phyloP scores from a whole-genome alignment of 1,140 invertebrate species.

The Triops cancriformis region DNA sequence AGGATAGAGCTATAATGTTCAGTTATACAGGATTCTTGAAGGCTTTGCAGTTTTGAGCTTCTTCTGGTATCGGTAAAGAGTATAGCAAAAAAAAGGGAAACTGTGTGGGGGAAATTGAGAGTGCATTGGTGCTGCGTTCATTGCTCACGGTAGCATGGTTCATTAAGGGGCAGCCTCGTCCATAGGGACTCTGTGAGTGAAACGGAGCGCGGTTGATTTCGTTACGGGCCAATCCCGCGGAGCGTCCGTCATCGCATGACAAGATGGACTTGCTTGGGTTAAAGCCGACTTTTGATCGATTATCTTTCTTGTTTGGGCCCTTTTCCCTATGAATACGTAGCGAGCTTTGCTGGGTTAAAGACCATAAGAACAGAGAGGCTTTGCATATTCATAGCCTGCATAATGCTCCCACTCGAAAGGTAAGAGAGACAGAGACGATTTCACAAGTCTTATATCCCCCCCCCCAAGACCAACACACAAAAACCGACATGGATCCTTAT shows the following conservation, averaged over 20 bases:
- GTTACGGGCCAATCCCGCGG: not conserved
- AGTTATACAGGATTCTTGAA: too few relatives aligned
- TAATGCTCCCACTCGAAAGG: not conserved
- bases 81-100: too few relatives aligned
- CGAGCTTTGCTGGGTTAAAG: not conserved
- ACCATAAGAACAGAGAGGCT: not conserved
- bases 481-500: not conserved
- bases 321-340: slow-evolving; percentile 7
- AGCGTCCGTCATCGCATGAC: slow-evolving; percentile 12
- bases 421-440: not conserved
- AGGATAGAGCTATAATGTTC: too few relatives aligned
- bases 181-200: not conserved
- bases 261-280: not conserved
- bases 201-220: slow-evolving; percentile 5
- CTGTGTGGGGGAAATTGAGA: not conserved
- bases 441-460: not conserved
- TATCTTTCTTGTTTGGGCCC: not conserved
- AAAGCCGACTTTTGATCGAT: slow-evolving; percentile 13
- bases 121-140: not conserved
- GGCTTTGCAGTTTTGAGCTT: too few relatives aligned
- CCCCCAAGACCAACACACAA: too few relatives aligned
- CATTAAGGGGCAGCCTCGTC: not conserved
- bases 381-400: not conserved
- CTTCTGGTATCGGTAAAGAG: too few relatives aligned
- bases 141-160: not conserved